These are phyloP conservation scores for Meriones psammophilus DNA, from an alignment of 2,797 vertebrate species.

Conservation along the genomic window DNA sequence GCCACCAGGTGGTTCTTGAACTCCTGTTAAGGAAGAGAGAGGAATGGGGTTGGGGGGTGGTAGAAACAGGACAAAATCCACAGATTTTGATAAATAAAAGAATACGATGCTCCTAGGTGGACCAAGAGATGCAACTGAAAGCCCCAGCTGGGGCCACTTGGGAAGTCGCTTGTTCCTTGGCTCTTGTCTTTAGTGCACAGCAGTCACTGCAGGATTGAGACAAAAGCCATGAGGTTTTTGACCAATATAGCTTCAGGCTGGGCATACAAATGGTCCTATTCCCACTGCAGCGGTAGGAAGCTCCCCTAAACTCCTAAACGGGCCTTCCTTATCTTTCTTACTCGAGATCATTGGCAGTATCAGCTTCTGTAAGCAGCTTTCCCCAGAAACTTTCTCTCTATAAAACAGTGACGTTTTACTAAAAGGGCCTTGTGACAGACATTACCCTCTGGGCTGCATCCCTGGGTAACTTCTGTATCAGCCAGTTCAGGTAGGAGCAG, in stretches of 20 bases:
- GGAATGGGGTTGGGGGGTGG: accelerated
- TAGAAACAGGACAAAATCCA: neutral
- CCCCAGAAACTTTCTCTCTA: neutral
- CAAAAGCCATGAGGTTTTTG: neutral
- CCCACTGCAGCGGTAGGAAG: neutral
- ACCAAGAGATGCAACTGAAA: neutral
- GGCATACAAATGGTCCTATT: accelerated
- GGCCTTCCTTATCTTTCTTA: neutral
- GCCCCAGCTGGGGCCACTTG: neutral
- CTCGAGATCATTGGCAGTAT: too few species aligned
- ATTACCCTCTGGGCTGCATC: too few species aligned
- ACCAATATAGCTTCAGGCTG: accelerated
- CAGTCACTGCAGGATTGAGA: neutral
- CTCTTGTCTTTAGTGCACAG: neutral
- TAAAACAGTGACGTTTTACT: neutral
- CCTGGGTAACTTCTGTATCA: neutral
- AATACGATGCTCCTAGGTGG: neutral
- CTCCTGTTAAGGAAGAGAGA: neutral
- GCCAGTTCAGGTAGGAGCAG: neutral
- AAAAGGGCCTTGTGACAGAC: neutral
- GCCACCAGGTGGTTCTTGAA: conserved; percentile 84
- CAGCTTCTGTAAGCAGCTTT: neutral
- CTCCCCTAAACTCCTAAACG: neutral
- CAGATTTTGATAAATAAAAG: neutral
- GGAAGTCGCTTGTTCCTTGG: neutral